phyloP scores from a whole-genome alignment of 2,113 vertebrate species.

The Climacteris rufus region DNA sequence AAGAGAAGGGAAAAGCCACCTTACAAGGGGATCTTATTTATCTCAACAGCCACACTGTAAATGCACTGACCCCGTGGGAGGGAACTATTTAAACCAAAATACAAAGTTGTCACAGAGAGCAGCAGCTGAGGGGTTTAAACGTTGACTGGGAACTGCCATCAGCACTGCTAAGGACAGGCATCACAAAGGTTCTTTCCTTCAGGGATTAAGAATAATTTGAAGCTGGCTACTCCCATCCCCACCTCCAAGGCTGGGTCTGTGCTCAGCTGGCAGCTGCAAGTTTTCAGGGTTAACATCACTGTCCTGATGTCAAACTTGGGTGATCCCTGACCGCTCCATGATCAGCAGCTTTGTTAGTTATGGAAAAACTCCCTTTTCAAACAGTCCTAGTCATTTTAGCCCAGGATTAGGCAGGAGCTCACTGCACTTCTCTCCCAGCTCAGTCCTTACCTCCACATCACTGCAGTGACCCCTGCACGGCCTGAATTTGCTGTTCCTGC shows the following conservation, averaged over 20 bases:
- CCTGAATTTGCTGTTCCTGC: not conserved
- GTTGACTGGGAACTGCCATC: not conserved
- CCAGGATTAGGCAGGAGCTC: not conserved
- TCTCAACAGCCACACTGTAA: not conserved
- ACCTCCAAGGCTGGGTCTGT: not conserved
- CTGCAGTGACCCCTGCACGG: not conserved
- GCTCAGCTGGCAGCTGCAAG: not conserved
- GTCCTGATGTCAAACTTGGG: no score
- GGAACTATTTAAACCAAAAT: not conserved
- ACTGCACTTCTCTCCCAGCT: not conserved
- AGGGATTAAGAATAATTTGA: not conserved
- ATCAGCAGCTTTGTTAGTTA: not conserved
- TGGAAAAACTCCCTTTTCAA: not conserved
- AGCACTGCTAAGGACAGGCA: not conserved
- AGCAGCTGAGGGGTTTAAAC: not conserved
- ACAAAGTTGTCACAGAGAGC: not conserved
- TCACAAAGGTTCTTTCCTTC: not conserved
- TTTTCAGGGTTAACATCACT: not conserved
- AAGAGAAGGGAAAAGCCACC: not conserved
- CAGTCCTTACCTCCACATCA: not conserved
- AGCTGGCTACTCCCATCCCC: not conserved
- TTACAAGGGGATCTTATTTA: not conserved
- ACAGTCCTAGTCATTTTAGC: not conserved
- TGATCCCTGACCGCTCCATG: not conserved
- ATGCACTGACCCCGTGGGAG: not conserved